Evolutionary conservation across 2,113 vertebrate genomes (phyloP), one percentile per base, ranked within the genome.

Genomic region (Albula goreensis): DNA sequence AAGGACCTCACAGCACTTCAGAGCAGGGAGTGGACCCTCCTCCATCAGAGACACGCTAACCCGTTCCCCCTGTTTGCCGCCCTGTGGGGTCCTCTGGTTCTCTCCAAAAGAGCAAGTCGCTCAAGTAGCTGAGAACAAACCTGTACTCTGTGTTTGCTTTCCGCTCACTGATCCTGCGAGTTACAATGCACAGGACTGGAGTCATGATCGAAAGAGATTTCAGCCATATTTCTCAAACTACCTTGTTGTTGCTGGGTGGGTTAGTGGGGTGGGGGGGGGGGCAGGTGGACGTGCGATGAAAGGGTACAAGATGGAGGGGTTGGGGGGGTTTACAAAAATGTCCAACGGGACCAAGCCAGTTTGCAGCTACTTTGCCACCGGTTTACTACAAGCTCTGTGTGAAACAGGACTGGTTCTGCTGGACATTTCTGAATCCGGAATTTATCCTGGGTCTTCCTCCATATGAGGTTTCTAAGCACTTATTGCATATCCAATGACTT

Each of bases 221-320:
- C 52, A 82, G 80, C 80, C 80, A 82, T 82, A 82, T 80, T 80
- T 80, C 78, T 50, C 41, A 80, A 50, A 80, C 48, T 80, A 80
- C 78, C 50, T 80, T 80, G 78, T 13, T 80, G 50, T 49, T 19
- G 15, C 60, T 19, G 22, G 60, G 60, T 19, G 60, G 60, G 22
- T 41, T 41, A 41, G 31, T 41, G 22, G 17, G 56, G 56, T 2
- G 56, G 56, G 56, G 57, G 57, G 57, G 57, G 57, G 9, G 57
- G 17, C 11, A 15, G 11, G 4, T 60, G 8, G 57, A 15, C 2
- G 48, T 79, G 31, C 15, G 15, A 19, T 50, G 49, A n/a, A 22
- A 17, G 50, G 50, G 80, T 22, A 9, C 6, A 22, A 3, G n/a
- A 22, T 22, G 22, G 6, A 7, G 22, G n/a, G 70, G 70, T 6